Base-by-base conservation (phyloP, 2,888 invertebrate genomes). In the Blastobasis adustella region DNA sequence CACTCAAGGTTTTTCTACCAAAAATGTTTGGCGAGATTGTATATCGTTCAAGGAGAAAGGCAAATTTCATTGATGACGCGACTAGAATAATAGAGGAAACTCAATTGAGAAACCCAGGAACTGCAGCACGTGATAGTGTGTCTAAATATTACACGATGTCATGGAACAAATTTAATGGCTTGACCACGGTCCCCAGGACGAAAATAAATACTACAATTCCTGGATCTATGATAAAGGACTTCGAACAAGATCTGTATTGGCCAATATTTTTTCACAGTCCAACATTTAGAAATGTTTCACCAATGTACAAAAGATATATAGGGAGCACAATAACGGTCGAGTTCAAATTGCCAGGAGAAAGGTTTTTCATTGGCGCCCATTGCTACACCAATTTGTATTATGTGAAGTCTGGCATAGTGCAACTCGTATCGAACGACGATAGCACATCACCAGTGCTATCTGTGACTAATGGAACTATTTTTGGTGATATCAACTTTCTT, bases 251-350 rank as follows among this genome's bases (percentile, higher is more conserved):
- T 10, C 9, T 54, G 5, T 37, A 37, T 7, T 54, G 52, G 52
- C 38, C 47, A 6, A 37, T 54, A 23, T 54, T 52, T 37, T 48
- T 52, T n/a, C 54, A 54, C 39, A 54, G 54, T 37, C 54, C 54
- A 4, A 50, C 50, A 23, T 50, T 54, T 10, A 47, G 54, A 40
- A 45, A 48, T 6, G 47, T 49, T 7, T 48, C 48, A 9, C 4
- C 5, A n/a, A 9, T 43, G 4, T 54, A 40, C 44, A 51, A 54
- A 37, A 23, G 51, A 9, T 54, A 46, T 44, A 37, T 54, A 5
- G 38, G 46, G 37, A 4, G 45, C 4, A 7, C 23, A 5, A 41
- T 54, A 6, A n/a, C 37, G 5, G 8, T 49, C 5, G 44, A 48
- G n/a, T 44, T 10, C 8, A 54, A 49, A 41, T 37, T 45, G 9